These are phyloP conservation scores for Phataginus tricuspis DNA, from an alignment of 2,797 vertebrate species.

Conservation along the genomic window DNA sequence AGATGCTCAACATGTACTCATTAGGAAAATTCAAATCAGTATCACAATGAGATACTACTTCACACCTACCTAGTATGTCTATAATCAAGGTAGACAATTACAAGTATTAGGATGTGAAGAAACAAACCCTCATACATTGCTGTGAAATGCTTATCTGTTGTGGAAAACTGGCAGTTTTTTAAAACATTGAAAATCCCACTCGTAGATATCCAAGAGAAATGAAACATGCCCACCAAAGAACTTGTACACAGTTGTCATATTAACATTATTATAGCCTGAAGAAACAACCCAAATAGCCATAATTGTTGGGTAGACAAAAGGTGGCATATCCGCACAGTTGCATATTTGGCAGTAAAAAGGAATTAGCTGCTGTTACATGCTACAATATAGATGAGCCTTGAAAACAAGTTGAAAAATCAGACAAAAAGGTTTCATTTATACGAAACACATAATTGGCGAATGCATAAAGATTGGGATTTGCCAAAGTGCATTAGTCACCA, in stretches of 20 bases:
- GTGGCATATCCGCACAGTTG: not conserved
- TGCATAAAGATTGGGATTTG: no score
- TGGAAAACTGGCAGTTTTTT: not conserved
- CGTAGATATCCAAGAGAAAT: not conserved
- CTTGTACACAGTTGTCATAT: not conserved
- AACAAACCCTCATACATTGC: not conserved
- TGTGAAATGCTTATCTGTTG: not conserved
- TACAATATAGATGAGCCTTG: not conserved
- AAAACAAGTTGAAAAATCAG: not conserved
- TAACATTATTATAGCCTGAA: not conserved
- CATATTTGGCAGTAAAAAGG: not conserved
- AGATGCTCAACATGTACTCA: not conserved
- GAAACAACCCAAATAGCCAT: not conserved
- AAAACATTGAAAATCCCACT: not conserved
- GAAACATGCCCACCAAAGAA: not conserved
- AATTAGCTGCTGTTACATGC: not conserved
- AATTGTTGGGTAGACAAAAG: not conserved
- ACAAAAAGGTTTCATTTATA: not conserved
- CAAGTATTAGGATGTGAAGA: not conserved
- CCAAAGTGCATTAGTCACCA: no score
- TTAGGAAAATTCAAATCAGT: not conserved
- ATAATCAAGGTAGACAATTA: not conserved
- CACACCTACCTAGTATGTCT: not conserved
- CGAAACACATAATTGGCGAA: not conserved
- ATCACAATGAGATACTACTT: not conserved